A percentile compares a stretch with the other conserved stretches of the same genome.
Evolutionary conservation across 2,797 vertebrate genomes (phyloP).

Genomic region (Sebastes trivittatus): DNA sequence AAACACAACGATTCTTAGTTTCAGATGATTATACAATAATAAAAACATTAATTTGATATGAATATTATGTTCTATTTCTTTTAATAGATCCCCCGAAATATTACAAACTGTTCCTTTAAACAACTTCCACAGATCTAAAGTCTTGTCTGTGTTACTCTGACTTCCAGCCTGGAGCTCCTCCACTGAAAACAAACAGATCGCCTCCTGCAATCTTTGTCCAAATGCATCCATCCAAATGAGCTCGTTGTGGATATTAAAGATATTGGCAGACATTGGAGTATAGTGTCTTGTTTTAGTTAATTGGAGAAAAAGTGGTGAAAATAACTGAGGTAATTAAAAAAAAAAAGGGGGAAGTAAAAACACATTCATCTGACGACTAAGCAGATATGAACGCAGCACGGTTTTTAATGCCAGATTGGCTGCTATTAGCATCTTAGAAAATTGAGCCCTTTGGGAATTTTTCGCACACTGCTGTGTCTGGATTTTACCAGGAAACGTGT

Average conservation of each 20-base stretch:
- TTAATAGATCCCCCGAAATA: too few relatives aligned
- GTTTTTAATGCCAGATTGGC: constrained; percentile 24
- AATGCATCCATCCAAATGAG: neutral
- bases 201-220: neutral
- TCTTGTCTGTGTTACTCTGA: neutral
- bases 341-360: neutral
- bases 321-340: neutral
- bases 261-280: neutral
- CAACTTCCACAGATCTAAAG: neutral
- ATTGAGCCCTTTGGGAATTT: constrained; percentile 21
- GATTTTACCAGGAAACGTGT: constrained; percentile 10
- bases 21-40: too few relatives aligned
- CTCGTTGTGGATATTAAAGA: neutral
- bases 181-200: constrained; percentile 1
- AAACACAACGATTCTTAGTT: too few relatives aligned
- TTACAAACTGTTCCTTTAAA: neutral
- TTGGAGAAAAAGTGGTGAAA: neutral
- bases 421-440: constrained; percentile 2
- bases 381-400: neutral
- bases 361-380: neutral
- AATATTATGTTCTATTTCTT: too few relatives aligned
- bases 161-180: neutral
- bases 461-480: constrained; percentile 7
- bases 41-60: too few relatives aligned
- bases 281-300: neutral